These are phyloP conservation scores for Tethya wilhelma DNA, from an alignment of 37 sponge, comb jelly and placozoan genomes.

Conservation along the genomic window DNA sequence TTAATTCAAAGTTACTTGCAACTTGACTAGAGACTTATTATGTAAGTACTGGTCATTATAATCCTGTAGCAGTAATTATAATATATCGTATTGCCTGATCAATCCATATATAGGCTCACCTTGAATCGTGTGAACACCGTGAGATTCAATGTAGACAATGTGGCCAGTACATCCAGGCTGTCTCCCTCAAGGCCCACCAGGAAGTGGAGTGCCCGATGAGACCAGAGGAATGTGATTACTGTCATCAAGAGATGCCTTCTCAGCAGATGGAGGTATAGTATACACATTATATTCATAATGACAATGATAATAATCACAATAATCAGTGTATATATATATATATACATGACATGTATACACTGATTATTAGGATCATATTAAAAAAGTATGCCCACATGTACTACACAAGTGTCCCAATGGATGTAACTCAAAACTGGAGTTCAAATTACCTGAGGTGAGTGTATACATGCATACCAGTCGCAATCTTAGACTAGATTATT, in stretches of 20 bases:
- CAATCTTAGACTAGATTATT: background rate
- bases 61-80: no score
- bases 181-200: constrained; percentile 9
- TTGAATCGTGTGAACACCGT: constrained; percentile 28
- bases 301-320: background rate
- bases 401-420: constrained; percentile 47
- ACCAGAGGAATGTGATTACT: constrained; percentile 43
- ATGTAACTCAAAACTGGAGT: constrained; percentile 14
- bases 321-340: background rate
- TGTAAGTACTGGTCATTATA: no score
- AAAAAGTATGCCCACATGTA: constrained; percentile 36
- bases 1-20: background rate
- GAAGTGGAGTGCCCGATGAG: constrained; percentile 64
- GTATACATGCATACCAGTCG: no score
- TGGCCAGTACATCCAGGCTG: constrained; percentile 40
- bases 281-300: background rate
- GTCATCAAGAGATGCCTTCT: constrained; percentile 36
- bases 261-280: constrained; percentile 48
- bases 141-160: constrained; percentile 54
- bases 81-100: no score
- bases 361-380: constrained; percentile 34
- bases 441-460: constrained; percentile 36
- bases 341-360: background rate
- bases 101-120: constrained; percentile 33
- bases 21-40: background rate